Percentiles rank a stretch among this genome's conserved stretches.
Conservation (phyloP, 1,140 invertebrate genomes). For the Pygmarrhopalites habei region DNA sequence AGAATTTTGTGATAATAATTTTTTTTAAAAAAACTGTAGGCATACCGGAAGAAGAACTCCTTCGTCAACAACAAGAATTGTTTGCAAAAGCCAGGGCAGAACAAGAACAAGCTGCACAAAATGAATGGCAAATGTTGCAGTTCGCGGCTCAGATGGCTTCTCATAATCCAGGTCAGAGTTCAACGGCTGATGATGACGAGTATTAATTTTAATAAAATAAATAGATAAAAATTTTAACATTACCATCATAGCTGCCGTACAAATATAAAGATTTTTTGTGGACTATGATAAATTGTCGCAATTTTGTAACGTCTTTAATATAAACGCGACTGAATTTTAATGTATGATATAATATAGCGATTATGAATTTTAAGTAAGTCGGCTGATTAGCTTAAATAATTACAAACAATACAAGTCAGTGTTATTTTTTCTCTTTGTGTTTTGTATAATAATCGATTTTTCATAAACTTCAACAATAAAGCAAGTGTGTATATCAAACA, state of each 20-base stretch:
- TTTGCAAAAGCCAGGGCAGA: conserved; percentile 69
- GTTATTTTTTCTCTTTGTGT: no score
- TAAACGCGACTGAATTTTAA: no score
- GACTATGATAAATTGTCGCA: neutral
- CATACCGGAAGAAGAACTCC: conserved; percentile 92
- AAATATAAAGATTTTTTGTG: neutral
- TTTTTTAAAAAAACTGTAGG: no score
- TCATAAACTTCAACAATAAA: neutral
- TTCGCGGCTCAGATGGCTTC: conserved; percentile 35
- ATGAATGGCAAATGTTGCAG: conserved; percentile 39
- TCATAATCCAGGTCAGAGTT: conserved; percentile 24
- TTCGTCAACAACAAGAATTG: conserved; percentile 95
- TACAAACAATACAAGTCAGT: no score
- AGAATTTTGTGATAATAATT: no score
- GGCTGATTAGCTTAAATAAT: no score
- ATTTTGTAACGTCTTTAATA: no score
- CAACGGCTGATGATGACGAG: conserved; percentile 29
- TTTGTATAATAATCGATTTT: no score
- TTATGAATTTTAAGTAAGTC: no score
- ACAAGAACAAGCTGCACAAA: conserved; percentile 35
- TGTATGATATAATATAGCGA: no score
- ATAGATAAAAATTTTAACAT: neutral
- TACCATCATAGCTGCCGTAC: neutral
- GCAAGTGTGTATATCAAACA: neutral
- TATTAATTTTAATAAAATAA: conserved; percentile 3